These are phyloP conservation scores for Tridacna crocea DNA, from an alignment of 2,888 invertebrate genomes.

Conservation along the genomic window DNA sequence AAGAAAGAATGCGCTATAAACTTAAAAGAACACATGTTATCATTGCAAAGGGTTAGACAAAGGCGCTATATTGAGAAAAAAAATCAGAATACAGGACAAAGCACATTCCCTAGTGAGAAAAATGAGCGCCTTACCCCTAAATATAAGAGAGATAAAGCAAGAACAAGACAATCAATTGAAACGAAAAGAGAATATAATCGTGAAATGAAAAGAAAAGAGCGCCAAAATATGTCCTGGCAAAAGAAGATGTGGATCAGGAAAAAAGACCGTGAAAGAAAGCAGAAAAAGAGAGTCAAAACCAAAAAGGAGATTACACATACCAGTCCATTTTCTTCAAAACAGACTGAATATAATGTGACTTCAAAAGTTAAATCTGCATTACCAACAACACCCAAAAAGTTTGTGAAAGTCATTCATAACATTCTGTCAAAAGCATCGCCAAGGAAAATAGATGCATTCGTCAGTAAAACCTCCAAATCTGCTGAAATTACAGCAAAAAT, in stretches of 20 bases:
- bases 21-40: too few species aligned
- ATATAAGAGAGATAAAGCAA: constrained; percentile 26
- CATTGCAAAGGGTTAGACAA: constrained; percentile 22
- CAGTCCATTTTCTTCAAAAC: constrained; percentile 46
- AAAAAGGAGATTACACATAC: constrained; percentile 1
- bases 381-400: constrained; percentile 49
- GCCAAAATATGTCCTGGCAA: constrained; percentile 40
- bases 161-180: constrained; percentile 37
- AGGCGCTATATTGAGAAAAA: constrained; percentile 46
- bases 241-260: constrained; percentile 52
- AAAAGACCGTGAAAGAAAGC: constrained; percentile 48
- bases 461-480: constrained; percentile 25
- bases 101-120: constrained; percentile 41
- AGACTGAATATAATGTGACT: constrained; percentile 42
- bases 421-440: constrained; percentile 41
- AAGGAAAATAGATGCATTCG: constrained; percentile 35
- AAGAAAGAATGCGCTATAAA: not conserved
- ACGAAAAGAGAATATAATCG: constrained; percentile 41
- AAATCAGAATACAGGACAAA: constrained; percentile 40
- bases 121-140: not conserved
- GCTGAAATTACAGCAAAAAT: constrained; percentile 23
- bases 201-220: constrained; percentile 44
- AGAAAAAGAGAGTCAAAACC: constrained; percentile 32
- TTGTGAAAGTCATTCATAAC: constrained; percentile 40
- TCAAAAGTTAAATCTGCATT: constrained; percentile 42